Evolutionary conservation across 1,140 invertebrate species (phyloP).

Genomic region (Diorhabda elongata): DNA sequence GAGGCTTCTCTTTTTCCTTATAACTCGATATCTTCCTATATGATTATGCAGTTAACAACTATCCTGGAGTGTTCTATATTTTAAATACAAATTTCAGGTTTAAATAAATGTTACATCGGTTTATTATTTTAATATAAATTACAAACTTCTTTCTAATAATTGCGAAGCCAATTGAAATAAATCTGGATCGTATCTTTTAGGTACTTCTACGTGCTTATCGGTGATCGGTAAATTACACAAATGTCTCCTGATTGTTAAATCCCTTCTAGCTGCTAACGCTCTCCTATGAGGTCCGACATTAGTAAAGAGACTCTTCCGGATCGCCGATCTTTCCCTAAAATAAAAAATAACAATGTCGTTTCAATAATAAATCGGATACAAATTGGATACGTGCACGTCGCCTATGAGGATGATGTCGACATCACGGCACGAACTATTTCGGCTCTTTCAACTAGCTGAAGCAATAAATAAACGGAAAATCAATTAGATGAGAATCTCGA

Average conservation of each 20-base stretch:
- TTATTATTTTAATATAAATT: neutral
- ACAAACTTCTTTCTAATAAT: slow-evolving; percentile 40
- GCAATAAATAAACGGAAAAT: too few relatives aligned
- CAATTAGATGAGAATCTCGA: too few relatives aligned
- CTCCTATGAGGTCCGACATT: slow-evolving; percentile 52
- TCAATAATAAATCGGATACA: neutral
- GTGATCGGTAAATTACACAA: slow-evolving; percentile 59
- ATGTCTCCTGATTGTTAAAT: slow-evolving; percentile 59
- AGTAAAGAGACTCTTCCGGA: slow-evolving; percentile 48
- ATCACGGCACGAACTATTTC: too few relatives aligned
- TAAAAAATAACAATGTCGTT: neutral
- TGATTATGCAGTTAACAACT: too few relatives aligned
- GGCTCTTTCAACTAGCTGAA: too few relatives aligned
- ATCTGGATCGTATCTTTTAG: slow-evolving; percentile 43
- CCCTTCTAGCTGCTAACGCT: slow-evolving; percentile 61
- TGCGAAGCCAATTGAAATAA: slow-evolving; percentile 41
- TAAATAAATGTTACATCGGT: too few relatives aligned
- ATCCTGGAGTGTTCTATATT: too few relatives aligned
- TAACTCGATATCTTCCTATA: too few relatives aligned
- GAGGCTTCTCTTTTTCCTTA: too few relatives aligned
- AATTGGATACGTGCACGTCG: too few relatives aligned
- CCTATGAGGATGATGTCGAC: too few relatives aligned
- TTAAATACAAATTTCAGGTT: too few relatives aligned
- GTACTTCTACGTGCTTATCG: slow-evolving; percentile 47
- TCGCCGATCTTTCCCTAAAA: slow-evolving; percentile 42